phyloP scores from a whole-genome alignment of 2,797 vertebrate species.

The Clamator glandarius region DNA sequence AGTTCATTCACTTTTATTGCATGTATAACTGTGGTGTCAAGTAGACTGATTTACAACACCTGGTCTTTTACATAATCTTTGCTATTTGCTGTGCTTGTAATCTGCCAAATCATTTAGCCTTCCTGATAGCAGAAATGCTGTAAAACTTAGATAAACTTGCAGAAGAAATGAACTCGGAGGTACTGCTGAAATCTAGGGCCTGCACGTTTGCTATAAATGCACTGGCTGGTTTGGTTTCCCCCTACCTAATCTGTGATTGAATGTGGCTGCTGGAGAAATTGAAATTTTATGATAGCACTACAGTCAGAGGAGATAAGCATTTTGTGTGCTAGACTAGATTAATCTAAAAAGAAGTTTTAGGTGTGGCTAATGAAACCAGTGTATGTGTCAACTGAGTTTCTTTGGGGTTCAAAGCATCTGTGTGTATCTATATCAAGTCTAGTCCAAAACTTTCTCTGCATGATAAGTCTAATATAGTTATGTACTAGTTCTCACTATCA shows the following conservation, averaged over 20 bases:
- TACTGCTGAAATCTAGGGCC: constrained; percentile 46
- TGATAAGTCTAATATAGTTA: constrained; percentile 15
- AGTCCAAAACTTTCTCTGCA: not conserved
- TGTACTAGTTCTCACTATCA: not conserved
- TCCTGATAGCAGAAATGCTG: constrained; percentile 71
- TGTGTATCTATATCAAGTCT: constrained; percentile 20
- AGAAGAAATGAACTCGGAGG: constrained; percentile 62
- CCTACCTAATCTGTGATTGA: constrained; percentile 49
- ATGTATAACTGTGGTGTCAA: constrained; percentile 69
- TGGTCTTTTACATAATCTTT: constrained; percentile 73
- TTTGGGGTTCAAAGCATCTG: constrained; percentile 22
- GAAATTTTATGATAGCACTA: constrained; percentile 66
- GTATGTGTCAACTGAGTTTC: constrained; percentile 48
- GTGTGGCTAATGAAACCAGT: constrained; percentile 65
- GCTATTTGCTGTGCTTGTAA: constrained; percentile 67
- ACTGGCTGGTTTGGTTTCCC: constrained; percentile 33
- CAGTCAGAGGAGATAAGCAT: constrained; percentile 62
- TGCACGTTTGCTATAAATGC: constrained; percentile 37
- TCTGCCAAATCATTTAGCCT: constrained; percentile 72
- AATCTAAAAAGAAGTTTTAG: constrained; percentile 63
- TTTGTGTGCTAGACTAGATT: constrained; percentile 61
- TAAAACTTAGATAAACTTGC: constrained; percentile 73
- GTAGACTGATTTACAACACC: constrained; percentile 66
- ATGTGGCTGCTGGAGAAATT: constrained; percentile 61
- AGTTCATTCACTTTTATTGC: constrained; percentile 67